These are phyloP conservation scores for Myrmecobius fasciatus DNA, from an alignment of 2,113 vertebrate genomes.

Conservation along the genomic window DNA sequence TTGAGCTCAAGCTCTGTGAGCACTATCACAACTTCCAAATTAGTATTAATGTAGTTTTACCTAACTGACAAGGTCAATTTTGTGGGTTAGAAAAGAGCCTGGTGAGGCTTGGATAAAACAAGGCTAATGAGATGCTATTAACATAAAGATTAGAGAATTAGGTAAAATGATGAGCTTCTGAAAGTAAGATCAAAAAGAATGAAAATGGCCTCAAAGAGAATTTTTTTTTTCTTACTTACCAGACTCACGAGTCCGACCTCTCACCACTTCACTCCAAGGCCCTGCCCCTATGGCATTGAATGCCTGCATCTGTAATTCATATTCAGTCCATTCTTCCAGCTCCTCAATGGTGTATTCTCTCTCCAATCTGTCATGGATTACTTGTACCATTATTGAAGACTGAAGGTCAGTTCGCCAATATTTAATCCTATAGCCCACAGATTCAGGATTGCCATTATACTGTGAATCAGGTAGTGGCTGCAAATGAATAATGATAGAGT, in stretches of 20 bases:
- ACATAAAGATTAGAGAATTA: neutral
- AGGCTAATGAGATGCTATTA: neutral
- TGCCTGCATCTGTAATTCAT: conserved; percentile 93
- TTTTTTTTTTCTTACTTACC: conserved; percentile 80
- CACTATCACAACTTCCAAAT: neutral
- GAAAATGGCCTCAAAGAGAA: neutral
- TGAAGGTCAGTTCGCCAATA: conserved; percentile 85
- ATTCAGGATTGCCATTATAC: conserved; percentile 94
- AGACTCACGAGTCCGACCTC: conserved; percentile 90
- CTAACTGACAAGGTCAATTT: accelerated
- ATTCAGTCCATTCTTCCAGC: conserved; percentile 93
- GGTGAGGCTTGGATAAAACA: accelerated
- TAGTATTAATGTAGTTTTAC: neutral
- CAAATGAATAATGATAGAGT: accelerated
- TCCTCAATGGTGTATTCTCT: conserved; percentile 89
- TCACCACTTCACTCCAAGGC: conserved; percentile 90
- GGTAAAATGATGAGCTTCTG: neutral
- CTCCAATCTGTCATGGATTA: conserved; percentile 84
- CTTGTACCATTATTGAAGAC: conserved; percentile 73
- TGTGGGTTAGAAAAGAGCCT: neutral
- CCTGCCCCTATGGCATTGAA: conserved; percentile 95
- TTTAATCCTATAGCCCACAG: conserved; percentile 91
- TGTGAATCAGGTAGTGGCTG: conserved; percentile 91
- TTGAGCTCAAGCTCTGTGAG: neutral
- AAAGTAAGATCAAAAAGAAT: neutral